Evolutionary conservation across 2,888 invertebrate genomes (phyloP).

Genomic region (Odontothrips loti): DNA sequence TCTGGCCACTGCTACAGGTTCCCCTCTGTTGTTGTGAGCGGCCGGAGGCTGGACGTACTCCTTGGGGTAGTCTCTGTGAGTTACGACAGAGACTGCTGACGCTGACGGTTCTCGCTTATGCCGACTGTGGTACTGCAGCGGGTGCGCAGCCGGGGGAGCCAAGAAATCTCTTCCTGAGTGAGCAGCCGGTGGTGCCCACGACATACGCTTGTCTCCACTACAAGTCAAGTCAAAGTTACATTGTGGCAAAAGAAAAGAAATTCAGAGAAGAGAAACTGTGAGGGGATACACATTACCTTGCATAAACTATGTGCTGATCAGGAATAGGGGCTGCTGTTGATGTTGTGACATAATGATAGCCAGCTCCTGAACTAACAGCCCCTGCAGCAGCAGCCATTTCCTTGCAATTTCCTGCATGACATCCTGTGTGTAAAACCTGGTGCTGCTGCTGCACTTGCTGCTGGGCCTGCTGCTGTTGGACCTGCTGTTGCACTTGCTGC

Average conservation of each 20-base stretch:
- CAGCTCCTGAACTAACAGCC: background rate
- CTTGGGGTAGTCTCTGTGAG: slow-evolving; percentile 49
- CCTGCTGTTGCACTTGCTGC: slow-evolving; percentile 27
- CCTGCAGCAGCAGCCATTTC: background rate
- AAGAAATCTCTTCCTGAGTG: slow-evolving; percentile 44
- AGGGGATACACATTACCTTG: slow-evolving; percentile 39
- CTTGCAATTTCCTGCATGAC: slow-evolving; percentile 36
- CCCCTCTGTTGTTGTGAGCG: slow-evolving; percentile 55
- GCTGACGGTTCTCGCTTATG: slow-evolving; percentile 47
- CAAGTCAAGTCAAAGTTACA: slow-evolving; percentile 38
- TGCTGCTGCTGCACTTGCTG: slow-evolving; percentile 26
- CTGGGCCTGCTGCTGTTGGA: slow-evolving; percentile 30
- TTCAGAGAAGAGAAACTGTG: background rate
- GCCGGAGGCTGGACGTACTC: slow-evolving; percentile 58
- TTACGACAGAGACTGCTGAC: slow-evolving; percentile 29
- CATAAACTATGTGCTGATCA: slow-evolving; percentile 51
- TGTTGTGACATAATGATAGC: slow-evolving; percentile 40
- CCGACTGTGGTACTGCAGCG: slow-evolving; percentile 51
- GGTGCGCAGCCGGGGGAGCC: slow-evolving; percentile 37
- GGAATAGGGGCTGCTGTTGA: slow-evolving; percentile 48
- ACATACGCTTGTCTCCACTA: slow-evolving; percentile 54
- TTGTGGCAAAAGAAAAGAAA: background rate
- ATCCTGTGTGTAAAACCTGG: slow-evolving; percentile 16
- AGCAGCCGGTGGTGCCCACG: slow-evolving; percentile 51
- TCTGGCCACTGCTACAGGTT: slow-evolving; percentile 37